Percentiles rank a stretch among this genome's conserved stretches.
Evolutionary conservation across 2,113 vertebrate species (phyloP).

Genomic region (Eulacestoma nigropectus): DNA sequence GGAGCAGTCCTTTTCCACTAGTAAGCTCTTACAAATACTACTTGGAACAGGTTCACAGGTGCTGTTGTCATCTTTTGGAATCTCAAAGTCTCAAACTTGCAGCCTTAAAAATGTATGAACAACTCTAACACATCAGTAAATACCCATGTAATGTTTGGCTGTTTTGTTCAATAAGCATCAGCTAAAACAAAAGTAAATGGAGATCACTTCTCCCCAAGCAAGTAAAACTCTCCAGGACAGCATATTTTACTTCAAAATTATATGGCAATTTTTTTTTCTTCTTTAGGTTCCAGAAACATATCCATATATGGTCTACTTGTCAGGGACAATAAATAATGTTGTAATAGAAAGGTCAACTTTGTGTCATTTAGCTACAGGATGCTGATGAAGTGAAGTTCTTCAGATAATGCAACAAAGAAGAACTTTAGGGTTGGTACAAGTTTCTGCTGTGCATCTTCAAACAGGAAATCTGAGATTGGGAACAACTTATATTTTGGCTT

Average conservation of each 20-base stretch:
- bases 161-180: not conserved
- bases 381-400: slow-evolving; percentile 40
- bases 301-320: slow-evolving; percentile 79
- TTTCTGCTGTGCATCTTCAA: slow-evolving; percentile 51
- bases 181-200: not conserved
- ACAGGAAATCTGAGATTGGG: slow-evolving; percentile 77
- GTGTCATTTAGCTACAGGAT: slow-evolving; percentile 62
- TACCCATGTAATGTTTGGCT: not conserved
- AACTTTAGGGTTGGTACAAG: slow-evolving; percentile 14
- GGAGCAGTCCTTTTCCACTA: not conserved
- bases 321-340: slow-evolving; percentile 72
- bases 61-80: slow-evolving; percentile 21
- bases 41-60: not conserved
- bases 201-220: not conserved
- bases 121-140: not conserved
- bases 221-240: not conserved
- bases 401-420: slow-evolving; percentile 39
- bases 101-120: not conserved
- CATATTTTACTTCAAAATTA: slow-evolving; percentile 27
- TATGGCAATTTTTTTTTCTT: not conserved
- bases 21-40: not conserved
- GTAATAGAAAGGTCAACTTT: slow-evolving; percentile 64
- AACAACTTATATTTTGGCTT: slow-evolving; percentile 77
- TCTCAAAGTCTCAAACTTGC: not conserved
- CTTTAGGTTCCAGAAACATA: slow-evolving; percentile 73